These are phyloP conservation scores for Zootermopsis nevadensis DNA, from an alignment of 2,888 invertebrate genomes.

Conservation along the genomic window DNA sequence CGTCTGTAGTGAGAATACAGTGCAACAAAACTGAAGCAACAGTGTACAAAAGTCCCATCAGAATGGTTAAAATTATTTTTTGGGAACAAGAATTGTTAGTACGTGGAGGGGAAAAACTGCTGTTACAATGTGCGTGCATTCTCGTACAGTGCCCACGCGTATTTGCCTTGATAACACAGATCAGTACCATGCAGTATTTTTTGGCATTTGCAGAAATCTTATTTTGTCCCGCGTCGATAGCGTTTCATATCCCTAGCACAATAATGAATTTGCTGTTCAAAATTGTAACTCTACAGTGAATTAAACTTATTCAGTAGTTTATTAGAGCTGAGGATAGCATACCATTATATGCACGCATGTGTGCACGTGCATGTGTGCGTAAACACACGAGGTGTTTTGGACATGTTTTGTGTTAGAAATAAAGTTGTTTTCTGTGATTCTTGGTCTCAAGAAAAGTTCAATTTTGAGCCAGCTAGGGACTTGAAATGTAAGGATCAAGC, in stretches of 20 bases:
- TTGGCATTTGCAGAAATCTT: slow-evolving; percentile 27
- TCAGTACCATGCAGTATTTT: slow-evolving; percentile 38
- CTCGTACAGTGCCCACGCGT: neutral
- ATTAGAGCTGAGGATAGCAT: neutral
- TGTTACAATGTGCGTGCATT: neutral
- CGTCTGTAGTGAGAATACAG: neutral
- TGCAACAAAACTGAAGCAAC: neutral
- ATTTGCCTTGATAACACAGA: slow-evolving; percentile 17
- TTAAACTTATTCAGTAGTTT: neutral
- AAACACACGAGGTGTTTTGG: neutral
- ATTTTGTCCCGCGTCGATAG: slow-evolving; percentile 24
- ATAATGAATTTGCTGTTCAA: neutral
- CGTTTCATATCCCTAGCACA: slow-evolving; percentile 8
- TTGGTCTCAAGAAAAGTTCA: slow-evolving; percentile 37
- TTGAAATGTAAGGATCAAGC: neutral
- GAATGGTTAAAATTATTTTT: slow-evolving; percentile 30
- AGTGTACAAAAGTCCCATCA: slow-evolving; percentile 20
- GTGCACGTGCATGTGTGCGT: neutral
- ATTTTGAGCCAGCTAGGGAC: slow-evolving; percentile 8
- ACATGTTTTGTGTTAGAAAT: neutral
- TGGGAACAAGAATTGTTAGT: slow-evolving; percentile 17
- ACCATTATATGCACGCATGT: neutral
- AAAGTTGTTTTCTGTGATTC: slow-evolving; percentile 37
- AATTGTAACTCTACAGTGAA: neutral
- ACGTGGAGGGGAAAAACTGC: neutral